A percentile compares a stretch with the other conserved stretches of the same genome.
phyloP scores from a whole-genome alignment of 2,113 vertebrate genomes.

The Coptodon rendalli region DNA sequence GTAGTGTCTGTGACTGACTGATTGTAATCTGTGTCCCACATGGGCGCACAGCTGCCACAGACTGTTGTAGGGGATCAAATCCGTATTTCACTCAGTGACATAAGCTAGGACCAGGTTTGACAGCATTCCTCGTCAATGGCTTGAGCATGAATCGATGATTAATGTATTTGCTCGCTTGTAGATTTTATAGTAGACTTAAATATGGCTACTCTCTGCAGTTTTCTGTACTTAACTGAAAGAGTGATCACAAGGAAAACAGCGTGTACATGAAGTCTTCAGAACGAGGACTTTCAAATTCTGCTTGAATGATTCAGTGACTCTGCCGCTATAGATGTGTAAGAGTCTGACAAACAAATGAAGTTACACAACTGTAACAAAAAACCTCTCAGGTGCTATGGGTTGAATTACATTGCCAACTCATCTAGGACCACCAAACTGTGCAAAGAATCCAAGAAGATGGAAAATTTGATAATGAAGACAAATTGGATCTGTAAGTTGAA shows the following conservation, averaged over 20 bases:
- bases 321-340: fast-evolving
- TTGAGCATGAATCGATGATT: background rate
- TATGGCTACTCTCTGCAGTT: fast-evolving
- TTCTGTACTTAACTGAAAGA: background rate
- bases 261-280: background rate
- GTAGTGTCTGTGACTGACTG: background rate
- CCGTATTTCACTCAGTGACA: background rate
- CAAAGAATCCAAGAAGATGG: background rate
- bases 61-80: background rate
- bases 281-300: fast-evolving
- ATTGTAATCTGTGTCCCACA: background rate
- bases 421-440: background rate
- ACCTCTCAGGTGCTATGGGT: fast-evolving
- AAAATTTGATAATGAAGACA: background rate
- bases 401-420: background rate
- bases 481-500: background rate
- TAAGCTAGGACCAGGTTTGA: background rate
- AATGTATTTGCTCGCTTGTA: background rate
- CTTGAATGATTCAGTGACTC: background rate
- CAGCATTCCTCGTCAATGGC: background rate
- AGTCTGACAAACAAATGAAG: background rate
- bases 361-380: background rate
- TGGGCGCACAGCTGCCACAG: background rate
- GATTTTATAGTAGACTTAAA: background rate
- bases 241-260: background rate